These are phyloP conservation scores for Allolobophora icterica DNA, from an alignment of 2,888 invertebrate genomes.

Conservation along the genomic window DNA sequence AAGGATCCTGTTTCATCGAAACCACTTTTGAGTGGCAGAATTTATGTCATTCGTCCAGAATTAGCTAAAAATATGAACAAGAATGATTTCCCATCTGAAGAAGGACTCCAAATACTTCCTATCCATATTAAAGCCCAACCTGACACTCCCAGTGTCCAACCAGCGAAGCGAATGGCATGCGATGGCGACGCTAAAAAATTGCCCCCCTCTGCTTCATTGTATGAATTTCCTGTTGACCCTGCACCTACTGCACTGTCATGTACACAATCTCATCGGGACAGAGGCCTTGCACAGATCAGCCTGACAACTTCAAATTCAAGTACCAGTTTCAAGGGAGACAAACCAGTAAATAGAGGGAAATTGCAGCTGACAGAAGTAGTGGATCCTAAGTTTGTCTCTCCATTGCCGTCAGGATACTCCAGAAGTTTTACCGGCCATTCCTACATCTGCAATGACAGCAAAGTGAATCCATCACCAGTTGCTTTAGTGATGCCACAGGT, in stretches of 20 bases:
- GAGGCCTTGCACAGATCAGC: too few species aligned
- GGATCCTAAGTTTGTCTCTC: conserved; percentile 1
- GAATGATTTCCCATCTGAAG: not conserved
- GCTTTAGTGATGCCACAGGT: not conserved
- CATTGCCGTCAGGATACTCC: not conserved
- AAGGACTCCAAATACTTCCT: not conserved
- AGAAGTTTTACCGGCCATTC: not conserved
- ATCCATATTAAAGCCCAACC: not conserved
- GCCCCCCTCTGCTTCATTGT: not conserved
- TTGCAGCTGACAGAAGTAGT: not conserved
- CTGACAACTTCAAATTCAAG: not conserved
- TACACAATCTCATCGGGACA: too few species aligned
- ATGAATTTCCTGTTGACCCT: not conserved
- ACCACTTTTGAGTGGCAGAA: not conserved
- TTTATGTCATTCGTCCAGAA: not conserved
- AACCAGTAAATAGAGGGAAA: not conserved
- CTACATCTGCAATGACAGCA: not conserved
- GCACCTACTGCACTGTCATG: not conserved
- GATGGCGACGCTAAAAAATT: not conserved
- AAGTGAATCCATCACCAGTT: not conserved
- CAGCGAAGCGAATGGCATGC: not conserved
- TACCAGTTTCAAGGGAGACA: not conserved
- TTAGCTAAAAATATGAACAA: too few species aligned
- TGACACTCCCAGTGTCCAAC: not conserved
- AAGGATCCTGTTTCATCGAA: not conserved